Conservation (phyloP, 2,888 invertebrate genomes). For the Agrochola macilenta region DNA sequence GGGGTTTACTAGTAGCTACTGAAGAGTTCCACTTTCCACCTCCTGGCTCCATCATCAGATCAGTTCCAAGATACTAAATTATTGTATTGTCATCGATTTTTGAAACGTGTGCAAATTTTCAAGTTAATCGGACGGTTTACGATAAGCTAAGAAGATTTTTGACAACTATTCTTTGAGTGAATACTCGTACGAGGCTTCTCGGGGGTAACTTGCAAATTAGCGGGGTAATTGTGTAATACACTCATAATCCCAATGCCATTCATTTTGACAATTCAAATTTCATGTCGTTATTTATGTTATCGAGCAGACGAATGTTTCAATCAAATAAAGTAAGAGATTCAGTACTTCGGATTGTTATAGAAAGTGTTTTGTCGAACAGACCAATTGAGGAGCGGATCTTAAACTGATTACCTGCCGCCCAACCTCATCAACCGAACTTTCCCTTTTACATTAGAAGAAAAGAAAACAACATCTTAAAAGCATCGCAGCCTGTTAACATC, state of each 20-base stretch:
- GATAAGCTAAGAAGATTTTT: neutral
- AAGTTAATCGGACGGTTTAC: too few relatives aligned
- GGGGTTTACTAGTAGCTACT: too few relatives aligned
- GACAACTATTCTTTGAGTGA: neutral
- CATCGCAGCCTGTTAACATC: conserved; percentile 52
- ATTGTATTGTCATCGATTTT: too few relatives aligned
- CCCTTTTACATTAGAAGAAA: conserved; percentile 14
- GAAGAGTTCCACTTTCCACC: too few relatives aligned
- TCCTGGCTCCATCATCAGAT: too few relatives aligned
- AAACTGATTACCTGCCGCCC: neutral
- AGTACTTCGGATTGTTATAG: neutral
- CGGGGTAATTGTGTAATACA: too few relatives aligned
- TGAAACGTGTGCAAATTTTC: too few relatives aligned
- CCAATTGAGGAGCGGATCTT: neutral
- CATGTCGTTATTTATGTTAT: neutral
- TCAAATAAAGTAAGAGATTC: neutral
- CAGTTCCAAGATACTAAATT: too few relatives aligned
- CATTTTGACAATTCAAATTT: neutral
- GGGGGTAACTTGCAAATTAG: too few relatives aligned
- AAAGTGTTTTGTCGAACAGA: neutral
- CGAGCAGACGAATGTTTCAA: neutral
- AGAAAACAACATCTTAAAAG: conserved; percentile 53
- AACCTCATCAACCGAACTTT: neutral
- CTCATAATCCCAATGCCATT: too few relatives aligned
- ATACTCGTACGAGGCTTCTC: neutral